Conservation (phyloP, 2,888 invertebrate genomes). For the Beris chalybata region DNA sequence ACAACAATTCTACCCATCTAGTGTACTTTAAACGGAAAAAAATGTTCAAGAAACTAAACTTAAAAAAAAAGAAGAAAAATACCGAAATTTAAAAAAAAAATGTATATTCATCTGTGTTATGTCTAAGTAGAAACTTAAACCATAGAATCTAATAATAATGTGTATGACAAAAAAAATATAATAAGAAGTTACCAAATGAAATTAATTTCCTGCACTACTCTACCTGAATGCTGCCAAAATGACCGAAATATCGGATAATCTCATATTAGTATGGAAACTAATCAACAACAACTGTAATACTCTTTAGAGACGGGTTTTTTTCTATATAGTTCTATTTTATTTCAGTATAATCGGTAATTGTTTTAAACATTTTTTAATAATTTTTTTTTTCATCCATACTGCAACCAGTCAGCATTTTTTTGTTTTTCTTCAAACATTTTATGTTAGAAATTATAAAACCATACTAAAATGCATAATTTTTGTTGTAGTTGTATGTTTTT, state of each 20-base stretch:
- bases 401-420: conserved; percentile 43
- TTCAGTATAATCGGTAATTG: conserved; percentile 41
- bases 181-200: no score
- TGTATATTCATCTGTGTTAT: no score
- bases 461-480: no score
- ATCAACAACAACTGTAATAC: conserved; percentile 23
- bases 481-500: neutral
- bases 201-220: no score
- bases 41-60: neutral
- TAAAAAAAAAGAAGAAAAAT: no score
- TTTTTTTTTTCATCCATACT: conserved; percentile 31
- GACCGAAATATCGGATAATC: conserved; percentile 20
- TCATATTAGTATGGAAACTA: conserved; percentile 29
- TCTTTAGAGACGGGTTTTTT: conserved; percentile 36
- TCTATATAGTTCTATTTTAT: conserved; percentile 28
- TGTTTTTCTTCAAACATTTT: neutral
- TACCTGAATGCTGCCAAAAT: conserved; percentile 27
- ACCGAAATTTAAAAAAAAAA: no score
- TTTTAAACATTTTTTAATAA: conserved; percentile 28
- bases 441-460: neutral
- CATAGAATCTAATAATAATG: no score
- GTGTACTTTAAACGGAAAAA: conserved; percentile 50
- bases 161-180: no score
- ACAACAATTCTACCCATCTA: conserved; percentile 56
- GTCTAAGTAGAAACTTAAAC: no score